These are phyloP conservation scores for Donacobius atricapilla DNA, from an alignment of 2,113 vertebrate genomes.

Conservation along the genomic window DNA sequence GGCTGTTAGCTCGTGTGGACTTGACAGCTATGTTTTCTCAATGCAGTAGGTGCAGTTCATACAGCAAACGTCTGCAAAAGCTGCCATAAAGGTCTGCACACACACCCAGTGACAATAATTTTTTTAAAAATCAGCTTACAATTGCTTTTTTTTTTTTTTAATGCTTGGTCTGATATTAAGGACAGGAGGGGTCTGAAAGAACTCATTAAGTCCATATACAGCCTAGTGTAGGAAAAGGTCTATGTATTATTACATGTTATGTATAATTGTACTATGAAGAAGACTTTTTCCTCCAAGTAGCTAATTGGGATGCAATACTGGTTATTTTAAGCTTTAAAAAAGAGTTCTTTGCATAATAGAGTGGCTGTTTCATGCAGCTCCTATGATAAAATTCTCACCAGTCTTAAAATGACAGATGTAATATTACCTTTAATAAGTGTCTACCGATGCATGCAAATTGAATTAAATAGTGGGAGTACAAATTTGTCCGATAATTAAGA, in stretches of 20 bases:
- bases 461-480: conserved; percentile 89
- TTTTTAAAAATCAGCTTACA: conserved; percentile 44
- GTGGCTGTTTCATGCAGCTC: conserved; percentile 74
- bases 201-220: not conserved
- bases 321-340: conserved; percentile 79
- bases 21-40: conserved; percentile 24
- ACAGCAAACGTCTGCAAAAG: conserved; percentile 11
- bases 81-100: not conserved
- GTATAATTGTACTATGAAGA: conserved; percentile 31
- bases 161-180: not conserved
- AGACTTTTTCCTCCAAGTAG: conserved; percentile 38
- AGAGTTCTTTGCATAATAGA: conserved; percentile 76
- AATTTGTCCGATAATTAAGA: conserved; percentile 88
- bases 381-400: conserved; percentile 86
- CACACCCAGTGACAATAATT: not conserved
- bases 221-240: conserved; percentile 37
- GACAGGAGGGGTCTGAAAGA: conserved; percentile 10
- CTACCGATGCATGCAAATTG: conserved; percentile 88
- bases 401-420: conserved; percentile 87
- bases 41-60: not conserved
- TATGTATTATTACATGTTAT: not conserved
- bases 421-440: conserved; percentile 89
- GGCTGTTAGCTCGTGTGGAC: not conserved
- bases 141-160: conserved; percentile 11
- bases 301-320: conserved; percentile 75